phyloP scores from a whole-genome alignment of 2,888 invertebrate genomes.

The Leuctra nigra region DNA sequence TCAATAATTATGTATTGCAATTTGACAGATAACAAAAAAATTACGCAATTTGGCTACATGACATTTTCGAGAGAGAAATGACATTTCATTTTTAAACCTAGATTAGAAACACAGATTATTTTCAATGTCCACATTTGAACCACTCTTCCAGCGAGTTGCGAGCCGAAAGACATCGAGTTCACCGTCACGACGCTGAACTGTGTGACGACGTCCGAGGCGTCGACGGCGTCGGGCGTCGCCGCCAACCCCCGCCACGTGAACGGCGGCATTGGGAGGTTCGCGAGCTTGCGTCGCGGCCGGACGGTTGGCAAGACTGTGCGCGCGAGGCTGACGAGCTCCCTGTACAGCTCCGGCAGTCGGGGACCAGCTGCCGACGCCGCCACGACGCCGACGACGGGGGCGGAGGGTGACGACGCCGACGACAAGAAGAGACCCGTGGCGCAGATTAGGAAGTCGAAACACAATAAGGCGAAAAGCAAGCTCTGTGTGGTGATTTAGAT shows the following conservation, averaged over 20 bases:
- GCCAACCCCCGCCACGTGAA: slow-evolving; percentile 7
- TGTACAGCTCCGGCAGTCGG: slow-evolving; percentile 40
- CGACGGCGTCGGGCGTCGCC: slow-evolving; percentile 13
- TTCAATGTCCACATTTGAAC: slow-evolving; percentile 10
- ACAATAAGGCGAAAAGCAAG: slow-evolving; percentile 36
- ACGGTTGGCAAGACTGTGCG: slow-evolving; percentile 48
- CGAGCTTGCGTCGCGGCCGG: slow-evolving; percentile 34
- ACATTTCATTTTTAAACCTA: too few relatives aligned
- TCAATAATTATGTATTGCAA: too few relatives aligned
- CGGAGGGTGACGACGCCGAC: background rate
- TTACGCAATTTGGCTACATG: too few relatives aligned
- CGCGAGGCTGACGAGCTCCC: slow-evolving; percentile 47
- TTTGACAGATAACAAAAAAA: too few relatives aligned
- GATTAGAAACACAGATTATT: background rate
- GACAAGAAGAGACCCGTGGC: slow-evolving; percentile 1
- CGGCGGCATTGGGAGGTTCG: slow-evolving; percentile 28
- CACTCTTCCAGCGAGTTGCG: slow-evolving; percentile 56
- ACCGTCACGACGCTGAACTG: slow-evolving; percentile 82
- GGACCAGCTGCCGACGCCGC: background rate
- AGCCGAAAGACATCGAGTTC: slow-evolving; percentile 79
- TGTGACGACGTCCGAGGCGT: slow-evolving; percentile 34
- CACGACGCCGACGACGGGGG: background rate
- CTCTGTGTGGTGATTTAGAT: slow-evolving; percentile 42
- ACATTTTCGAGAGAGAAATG: too few relatives aligned
- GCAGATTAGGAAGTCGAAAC: slow-evolving; percentile 11